Base-by-base conservation (phyloP, 1,140 invertebrate species). In the Drosophila subpulchrella region DNA sequence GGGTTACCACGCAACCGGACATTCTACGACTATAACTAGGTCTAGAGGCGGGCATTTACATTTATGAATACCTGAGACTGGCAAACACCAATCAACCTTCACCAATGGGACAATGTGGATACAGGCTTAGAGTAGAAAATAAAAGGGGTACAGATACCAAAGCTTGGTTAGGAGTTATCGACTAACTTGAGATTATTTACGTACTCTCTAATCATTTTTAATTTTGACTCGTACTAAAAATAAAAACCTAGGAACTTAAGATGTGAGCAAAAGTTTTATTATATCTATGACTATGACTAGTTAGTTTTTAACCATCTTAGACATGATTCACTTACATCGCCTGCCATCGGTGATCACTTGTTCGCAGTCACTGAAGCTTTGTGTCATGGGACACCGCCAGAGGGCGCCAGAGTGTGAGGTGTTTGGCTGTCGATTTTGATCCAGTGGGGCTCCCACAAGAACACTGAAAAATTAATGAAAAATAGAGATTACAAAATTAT, bases 391-490 rank as follows among this genome's bases (percentile, higher is more conserved):
- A 93, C 98, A 98, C 92, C 95, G 96, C 94, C 95, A 98, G 10
- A 99, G 93, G 0, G 97, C 97, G 27, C 98, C 98, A 0, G 98
- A 98, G 71, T 93, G 94, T 60, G 95, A 96, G 10, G 97, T 98
- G 34, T 94, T 94, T 4, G 97, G 97, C 92, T 98, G 97, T 54
- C 94, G 92, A 92, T 98, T 98, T 81, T 97, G 94, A 65, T 95
- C 97, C 75, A 97, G 92, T 4, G 98, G 98, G 38, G 98, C 98
- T 32, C 98, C 98, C 2, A 99, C 96, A 57, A 99, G 93, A 72
- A 99, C 93, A 95, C 98, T 99, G 55, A 6, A 42, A 42, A 42
- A 17, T 39, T 1, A 4, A 27, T 0, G 27, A 17, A 42, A 42
- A 8, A 3, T 8, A 8, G 3, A 17, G 8, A 8, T 5, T 15